Base-by-base conservation (phyloP, 2,113 vertebrate genomes). In the Accipiter cooperii region DNA sequence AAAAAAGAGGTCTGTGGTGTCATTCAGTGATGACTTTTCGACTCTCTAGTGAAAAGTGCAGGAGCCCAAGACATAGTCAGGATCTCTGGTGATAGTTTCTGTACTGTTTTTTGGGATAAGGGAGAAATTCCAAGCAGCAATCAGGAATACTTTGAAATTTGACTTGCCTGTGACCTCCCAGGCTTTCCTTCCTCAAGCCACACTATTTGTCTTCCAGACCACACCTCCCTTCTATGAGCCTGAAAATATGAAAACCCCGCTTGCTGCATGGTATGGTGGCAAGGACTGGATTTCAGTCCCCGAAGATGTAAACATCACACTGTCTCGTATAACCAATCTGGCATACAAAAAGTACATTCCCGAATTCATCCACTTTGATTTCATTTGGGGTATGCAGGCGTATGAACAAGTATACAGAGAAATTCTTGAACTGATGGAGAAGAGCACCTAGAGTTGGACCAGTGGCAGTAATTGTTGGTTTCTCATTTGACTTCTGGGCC, bases 311-410 rank as follows among this genome's bases (percentile, higher is more conserved):
- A 85, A 97, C 44, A 17, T 92, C 13, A 96, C 98, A 11, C 96
- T 99, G 68, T 65, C 88, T 3, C 96, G 91, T 12, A 77, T 98
- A 82, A 95, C 97, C 83, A 98, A 98, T 2, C 8, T 98, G 63
- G 93, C 88, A 17, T 98, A 98, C 93, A 94, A 96, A 17, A 98
- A 98, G 61, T 93, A 96, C 73, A 97, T 98, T 69, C 97, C 98
- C 0, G 97, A 98, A 13, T 99, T 98, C 8, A 93, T 95, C n/a
- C 98, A 99, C 10, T 97, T 98, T 5, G 98, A 98, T 73, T 98
- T 98, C 69, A 98, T 98, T 74, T 98, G 98, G 98, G 97, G 98
- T 6, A 31, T 94, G 74, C 97, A 98, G 38, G 98, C 87, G 4
- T 97, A 98, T 1, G 54, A 97, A 8, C 95, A 95, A 12, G 36